Conservation (phyloP, 2,888 invertebrate species). For the Lissocephala sabroskyi region DNA sequence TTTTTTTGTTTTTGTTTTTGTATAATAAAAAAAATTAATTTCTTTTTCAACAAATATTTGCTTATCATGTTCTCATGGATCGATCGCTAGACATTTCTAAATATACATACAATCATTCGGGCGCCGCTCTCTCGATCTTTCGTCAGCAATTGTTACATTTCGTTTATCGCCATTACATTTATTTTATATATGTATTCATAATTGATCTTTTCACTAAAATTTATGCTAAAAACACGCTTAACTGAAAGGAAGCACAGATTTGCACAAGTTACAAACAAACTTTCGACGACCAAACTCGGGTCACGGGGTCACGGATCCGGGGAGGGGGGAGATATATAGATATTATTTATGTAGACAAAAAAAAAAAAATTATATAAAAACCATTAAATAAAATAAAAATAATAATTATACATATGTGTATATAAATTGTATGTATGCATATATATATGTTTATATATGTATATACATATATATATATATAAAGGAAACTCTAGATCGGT, state of each 20-base stretch:
- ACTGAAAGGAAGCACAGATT: slow-evolving; percentile 70
- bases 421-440: slow-evolving; percentile 27
- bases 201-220: slow-evolving; percentile 56
- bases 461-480: too few relatives aligned
- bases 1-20: slow-evolving; percentile 41
- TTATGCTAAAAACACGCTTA: slow-evolving; percentile 67
- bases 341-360: slow-evolving; percentile 24
- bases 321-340: slow-evolving; percentile 18
- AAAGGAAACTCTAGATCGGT: slow-evolving; percentile 12
- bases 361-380: slow-evolving; percentile 16
- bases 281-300: slow-evolving; percentile 1
- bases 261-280: slow-evolving; percentile 48
- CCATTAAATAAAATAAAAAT: slow-evolving; percentile 13
- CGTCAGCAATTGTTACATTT: too few relatives aligned
- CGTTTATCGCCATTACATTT: too few relatives aligned
- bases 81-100: slow-evolving; percentile 61
- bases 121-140: too few relatives aligned
- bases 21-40: slow-evolving; percentile 55
- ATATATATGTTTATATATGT: slow-evolving; percentile 11
- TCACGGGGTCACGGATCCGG: too few relatives aligned
- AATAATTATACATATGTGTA: slow-evolving; percentile 27
- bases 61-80: too few relatives aligned
- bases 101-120: too few relatives aligned
- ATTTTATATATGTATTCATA: slow-evolving; percentile 52
- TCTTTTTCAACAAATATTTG: slow-evolving; percentile 56